phyloP scores from a whole-genome alignment of 2,113 vertebrate species.

The Nothoprocta perdicaria region DNA sequence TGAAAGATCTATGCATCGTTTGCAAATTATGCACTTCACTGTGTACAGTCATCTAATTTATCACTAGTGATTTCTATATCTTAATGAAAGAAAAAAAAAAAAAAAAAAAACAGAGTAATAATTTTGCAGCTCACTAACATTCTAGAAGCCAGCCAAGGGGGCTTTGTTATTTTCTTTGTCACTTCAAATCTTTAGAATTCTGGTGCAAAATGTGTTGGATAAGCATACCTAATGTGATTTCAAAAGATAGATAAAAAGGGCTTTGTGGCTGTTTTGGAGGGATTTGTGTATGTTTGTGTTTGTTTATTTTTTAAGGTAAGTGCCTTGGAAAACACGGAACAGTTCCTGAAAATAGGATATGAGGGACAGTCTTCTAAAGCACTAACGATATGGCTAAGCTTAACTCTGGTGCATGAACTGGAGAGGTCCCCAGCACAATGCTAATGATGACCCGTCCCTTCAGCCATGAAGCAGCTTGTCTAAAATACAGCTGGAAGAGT shows the following conservation, averaged over 20 bases:
- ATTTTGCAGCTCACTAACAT: background rate
- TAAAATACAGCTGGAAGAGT: background rate
- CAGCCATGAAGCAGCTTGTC: background rate
- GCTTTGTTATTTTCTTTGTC: background rate
- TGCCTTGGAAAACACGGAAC: background rate
- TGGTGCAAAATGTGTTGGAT: background rate
- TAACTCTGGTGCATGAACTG: background rate
- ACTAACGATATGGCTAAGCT: background rate
- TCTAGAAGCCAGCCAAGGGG: background rate
- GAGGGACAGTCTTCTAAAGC: background rate
- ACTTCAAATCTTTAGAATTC: background rate
- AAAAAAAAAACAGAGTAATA: background rate
- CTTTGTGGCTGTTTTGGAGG: background rate
- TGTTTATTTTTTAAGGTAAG: background rate
- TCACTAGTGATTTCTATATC: too few relatives aligned
- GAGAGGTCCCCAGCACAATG: background rate
- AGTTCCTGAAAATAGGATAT: background rate
- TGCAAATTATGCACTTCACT: too few relatives aligned
- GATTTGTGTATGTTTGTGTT: background rate
- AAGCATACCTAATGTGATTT: background rate
- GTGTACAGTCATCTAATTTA: too few relatives aligned
- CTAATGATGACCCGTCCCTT: background rate
- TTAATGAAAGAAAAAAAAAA: too few relatives aligned
- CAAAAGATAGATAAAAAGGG: background rate
- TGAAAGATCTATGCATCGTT: too few relatives aligned